phyloP scores from a whole-genome alignment of 2,888 invertebrate genomes.

The Apodemia duryi region DNA sequence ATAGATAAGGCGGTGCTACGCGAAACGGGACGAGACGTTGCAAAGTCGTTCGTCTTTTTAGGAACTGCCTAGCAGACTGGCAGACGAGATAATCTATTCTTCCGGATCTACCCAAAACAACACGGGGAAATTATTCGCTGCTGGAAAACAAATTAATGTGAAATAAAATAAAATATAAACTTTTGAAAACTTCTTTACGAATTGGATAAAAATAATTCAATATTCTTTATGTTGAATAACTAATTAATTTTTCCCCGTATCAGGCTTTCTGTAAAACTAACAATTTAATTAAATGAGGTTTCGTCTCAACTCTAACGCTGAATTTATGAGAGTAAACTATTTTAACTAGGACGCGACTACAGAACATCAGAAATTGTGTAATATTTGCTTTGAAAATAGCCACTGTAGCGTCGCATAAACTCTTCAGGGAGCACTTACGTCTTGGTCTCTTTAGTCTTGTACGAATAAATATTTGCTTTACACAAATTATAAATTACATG shows the following conservation, averaged over 20 bases:
- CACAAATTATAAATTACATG: background rate
- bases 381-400: conserved; percentile 1
- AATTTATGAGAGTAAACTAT: background rate
- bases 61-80: too few relatives aligned
- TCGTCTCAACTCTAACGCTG: background rate
- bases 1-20: too few relatives aligned
- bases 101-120: too few relatives aligned
- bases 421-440: background rate
- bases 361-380: conserved; percentile 1
- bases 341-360: background rate
- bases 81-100: too few relatives aligned
- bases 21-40: too few relatives aligned
- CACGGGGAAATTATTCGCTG: too few relatives aligned
- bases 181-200: too few relatives aligned
- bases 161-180: too few relatives aligned
- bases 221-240: too few relatives aligned
- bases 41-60: too few relatives aligned
- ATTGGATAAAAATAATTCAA: too few relatives aligned
- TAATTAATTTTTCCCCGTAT: background rate
- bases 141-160: too few relatives aligned
- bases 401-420: background rate
- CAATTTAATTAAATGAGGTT: background rate
- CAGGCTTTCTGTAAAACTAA: background rate
- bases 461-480: background rate
- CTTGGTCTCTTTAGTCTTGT: conserved; percentile 4